These are phyloP conservation scores for Pemphredon lugubris DNA, from an alignment of 2,888 invertebrate genomes.

Conservation along the genomic window DNA sequence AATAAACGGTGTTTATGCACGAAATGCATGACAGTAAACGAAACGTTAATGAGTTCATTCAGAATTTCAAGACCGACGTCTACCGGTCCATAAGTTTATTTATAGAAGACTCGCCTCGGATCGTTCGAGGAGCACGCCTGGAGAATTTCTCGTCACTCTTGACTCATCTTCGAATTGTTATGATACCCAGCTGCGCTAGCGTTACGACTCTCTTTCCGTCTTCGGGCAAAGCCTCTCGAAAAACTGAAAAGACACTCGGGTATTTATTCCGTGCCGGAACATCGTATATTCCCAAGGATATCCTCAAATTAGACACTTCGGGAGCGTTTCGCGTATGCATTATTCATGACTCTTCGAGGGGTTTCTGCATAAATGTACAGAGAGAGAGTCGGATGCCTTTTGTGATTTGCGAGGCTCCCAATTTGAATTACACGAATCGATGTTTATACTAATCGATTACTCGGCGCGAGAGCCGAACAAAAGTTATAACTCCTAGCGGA, in stretches of 20 bases:
- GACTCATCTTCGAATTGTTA: slow-evolving; percentile 37
- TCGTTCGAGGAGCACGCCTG: slow-evolving; percentile 31
- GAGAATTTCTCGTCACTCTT: slow-evolving; percentile 45
- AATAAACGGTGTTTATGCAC: too few relatives aligned
- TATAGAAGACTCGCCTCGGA: slow-evolving; percentile 45
- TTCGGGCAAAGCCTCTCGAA: slow-evolving; percentile 1
- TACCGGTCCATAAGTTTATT: slow-evolving; percentile 43
- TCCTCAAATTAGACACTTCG: slow-evolving; percentile 59
- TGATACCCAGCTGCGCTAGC: slow-evolving; percentile 44
- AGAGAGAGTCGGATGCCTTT: too few relatives aligned
- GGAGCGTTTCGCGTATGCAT: slow-evolving; percentile 49
- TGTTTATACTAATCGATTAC: too few relatives aligned
- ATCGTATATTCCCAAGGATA: slow-evolving; percentile 47
- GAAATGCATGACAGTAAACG: slow-evolving; percentile 1
- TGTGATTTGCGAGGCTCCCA: too few relatives aligned
- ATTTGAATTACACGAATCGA: slow-evolving; percentile 9
- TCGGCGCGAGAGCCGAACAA: too few relatives aligned
- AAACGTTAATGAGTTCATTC: slow-evolving; percentile 49
- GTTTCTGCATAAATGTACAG: slow-evolving; percentile 43
- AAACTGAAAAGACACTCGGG: slow-evolving; percentile 33
- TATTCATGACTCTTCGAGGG: slow-evolving; percentile 55
- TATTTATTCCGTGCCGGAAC: slow-evolving; percentile 19
- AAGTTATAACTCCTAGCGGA: too few relatives aligned
- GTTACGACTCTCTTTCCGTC: slow-evolving; percentile 3
- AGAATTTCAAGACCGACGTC: slow-evolving; percentile 26